Conservation (phyloP, 2,797 vertebrate species). For the Lateolabrax maculatus region DNA sequence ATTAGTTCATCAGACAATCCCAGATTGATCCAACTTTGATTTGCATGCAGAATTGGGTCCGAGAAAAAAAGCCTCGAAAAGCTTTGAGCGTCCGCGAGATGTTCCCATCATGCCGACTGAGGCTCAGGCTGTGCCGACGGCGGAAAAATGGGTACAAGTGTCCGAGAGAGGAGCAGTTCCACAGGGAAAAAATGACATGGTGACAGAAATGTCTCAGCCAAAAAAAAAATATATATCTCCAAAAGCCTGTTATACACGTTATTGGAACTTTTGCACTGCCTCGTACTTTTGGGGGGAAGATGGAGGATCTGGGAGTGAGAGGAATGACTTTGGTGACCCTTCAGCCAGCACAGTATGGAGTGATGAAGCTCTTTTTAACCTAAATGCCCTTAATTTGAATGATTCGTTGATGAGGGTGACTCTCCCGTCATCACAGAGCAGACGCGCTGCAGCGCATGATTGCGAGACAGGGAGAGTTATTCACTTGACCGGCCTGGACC, state of each 20-base stretch:
- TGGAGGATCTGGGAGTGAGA: slow-evolving; percentile 32
- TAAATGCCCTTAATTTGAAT: slow-evolving; percentile 65
- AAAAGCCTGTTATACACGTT: slow-evolving; percentile 34
- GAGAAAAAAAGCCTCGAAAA: slow-evolving; percentile 9
- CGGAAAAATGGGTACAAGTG: slow-evolving; percentile 22
- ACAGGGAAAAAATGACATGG: slow-evolving; percentile 34
- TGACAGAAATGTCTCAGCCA: slow-evolving; percentile 23
- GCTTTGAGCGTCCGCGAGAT: slow-evolving; percentile 22
- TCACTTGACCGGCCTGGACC: slow-evolving; percentile 64
- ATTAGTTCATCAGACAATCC: slow-evolving; percentile 80
- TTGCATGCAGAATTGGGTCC: slow-evolving; percentile 67
- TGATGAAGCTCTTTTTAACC: slow-evolving; percentile 44
- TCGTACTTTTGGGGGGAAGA: slow-evolving; percentile 11
- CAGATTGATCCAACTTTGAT: slow-evolving; percentile 77
- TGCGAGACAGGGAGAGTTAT: slow-evolving; percentile 61
- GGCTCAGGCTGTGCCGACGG: not conserved
- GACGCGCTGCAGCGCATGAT: slow-evolving; percentile 42
- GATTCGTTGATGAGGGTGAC: slow-evolving; percentile 41
- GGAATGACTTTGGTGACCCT: slow-evolving; percentile 39
- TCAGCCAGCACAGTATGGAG: not conserved
- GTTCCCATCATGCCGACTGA: slow-evolving; percentile 26
- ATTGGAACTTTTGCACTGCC: slow-evolving; percentile 38
- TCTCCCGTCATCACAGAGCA: slow-evolving; percentile 35
- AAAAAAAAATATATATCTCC: slow-evolving; percentile 41
- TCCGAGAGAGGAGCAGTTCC: slow-evolving; percentile 20